A percentile compares a stretch with the other conserved stretches of the same genome.
Evolutionary conservation across 23 tunicate species (phyloP).

Genomic region (Styela plicata): DNA sequence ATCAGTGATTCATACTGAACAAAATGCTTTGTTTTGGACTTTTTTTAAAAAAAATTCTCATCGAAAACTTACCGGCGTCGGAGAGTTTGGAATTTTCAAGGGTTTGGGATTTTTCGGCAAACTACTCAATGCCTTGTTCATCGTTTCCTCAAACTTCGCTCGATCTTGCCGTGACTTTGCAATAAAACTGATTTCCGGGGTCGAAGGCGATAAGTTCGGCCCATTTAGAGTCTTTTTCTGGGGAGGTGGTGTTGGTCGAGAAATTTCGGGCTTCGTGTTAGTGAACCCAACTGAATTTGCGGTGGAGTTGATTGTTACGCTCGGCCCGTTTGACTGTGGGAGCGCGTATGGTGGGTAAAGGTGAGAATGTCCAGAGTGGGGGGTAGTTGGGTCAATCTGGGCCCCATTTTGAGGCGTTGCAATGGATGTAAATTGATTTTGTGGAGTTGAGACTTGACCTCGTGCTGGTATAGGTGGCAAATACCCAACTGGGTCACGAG

Average conservation of each 20-base stretch:
- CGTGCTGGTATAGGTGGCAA: background rate
- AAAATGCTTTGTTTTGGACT: too few relatives aligned
- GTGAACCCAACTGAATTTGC: background rate
- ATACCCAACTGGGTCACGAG: background rate
- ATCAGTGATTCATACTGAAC: too few relatives aligned
- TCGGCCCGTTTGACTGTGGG: background rate
- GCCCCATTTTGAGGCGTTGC: background rate
- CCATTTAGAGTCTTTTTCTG: background rate
- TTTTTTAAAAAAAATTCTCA: too few relatives aligned
- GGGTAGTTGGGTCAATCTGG: background rate
- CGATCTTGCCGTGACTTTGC: conserved; percentile 57
- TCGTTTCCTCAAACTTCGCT: conserved; percentile 79
- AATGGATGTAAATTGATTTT: too few relatives aligned
- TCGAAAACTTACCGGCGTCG: conserved; percentile 18
- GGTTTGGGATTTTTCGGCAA: conserved; percentile 67
- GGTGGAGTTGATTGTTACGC: background rate
- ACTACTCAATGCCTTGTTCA: conserved; percentile 81
- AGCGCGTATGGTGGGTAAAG: conserved; percentile 9
- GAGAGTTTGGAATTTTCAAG: background rate
- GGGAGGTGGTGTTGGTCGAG: background rate
- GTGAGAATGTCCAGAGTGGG: conserved; percentile 2
- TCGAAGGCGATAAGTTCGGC: background rate
- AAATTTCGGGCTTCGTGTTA: background rate
- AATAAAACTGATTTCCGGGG: background rate
- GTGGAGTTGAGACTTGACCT: background rate